A percentile compares a stretch with the other conserved stretches of the same genome.
Conservation (phyloP, 2,797 vertebrate species). For the Tapera naevia region DNA sequence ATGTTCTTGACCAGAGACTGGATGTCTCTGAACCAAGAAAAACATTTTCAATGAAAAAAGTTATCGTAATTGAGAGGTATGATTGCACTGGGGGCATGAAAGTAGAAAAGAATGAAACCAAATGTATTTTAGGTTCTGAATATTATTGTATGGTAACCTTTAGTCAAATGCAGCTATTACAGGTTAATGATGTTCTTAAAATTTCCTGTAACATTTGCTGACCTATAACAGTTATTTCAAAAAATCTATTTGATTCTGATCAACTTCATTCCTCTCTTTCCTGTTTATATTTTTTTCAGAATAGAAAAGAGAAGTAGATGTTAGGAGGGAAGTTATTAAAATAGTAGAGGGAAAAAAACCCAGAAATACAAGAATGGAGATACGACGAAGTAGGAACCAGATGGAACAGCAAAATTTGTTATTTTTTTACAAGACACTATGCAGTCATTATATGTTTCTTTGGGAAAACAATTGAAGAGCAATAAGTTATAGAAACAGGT, state of each 20-base stretch:
- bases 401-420: neutral
- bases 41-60: conserved; percentile 5
- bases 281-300: neutral
- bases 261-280: conserved; percentile 11
- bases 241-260: conserved; percentile 49
- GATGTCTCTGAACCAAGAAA: neutral
- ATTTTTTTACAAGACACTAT: neutral
- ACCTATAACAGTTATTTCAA: conserved; percentile 44
- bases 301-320: neutral
- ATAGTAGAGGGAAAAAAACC: neutral
- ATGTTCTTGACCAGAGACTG: neutral
- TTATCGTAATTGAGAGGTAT: neutral
- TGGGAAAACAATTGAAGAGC: neutral
- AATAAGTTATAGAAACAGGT: neutral
- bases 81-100: neutral
- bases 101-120: neutral
- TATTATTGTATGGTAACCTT: neutral
- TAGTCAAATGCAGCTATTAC: conserved; percentile 25
- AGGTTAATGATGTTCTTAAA: conserved; percentile 34
- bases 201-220: conserved; percentile 28
- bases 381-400: neutral
- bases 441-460: neutral
- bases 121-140: conserved; percentile 5
- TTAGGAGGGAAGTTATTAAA: neutral
- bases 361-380: neutral